Base-by-base conservation (phyloP, 2,113 vertebrate species). In the Callipepla californica region DNA sequence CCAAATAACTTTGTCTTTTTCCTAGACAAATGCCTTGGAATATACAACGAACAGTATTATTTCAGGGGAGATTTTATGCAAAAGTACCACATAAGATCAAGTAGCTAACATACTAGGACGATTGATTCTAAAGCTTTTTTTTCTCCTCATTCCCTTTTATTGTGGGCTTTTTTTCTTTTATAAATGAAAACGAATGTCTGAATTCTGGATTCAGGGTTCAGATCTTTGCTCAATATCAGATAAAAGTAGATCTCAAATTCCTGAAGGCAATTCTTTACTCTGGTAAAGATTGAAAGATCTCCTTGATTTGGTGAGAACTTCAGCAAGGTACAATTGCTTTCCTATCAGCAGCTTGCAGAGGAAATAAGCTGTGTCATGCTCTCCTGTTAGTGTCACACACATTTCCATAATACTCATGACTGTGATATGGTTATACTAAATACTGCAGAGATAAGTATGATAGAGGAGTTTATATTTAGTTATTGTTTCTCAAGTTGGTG, bases 371-470 rank as follows among this genome's bases (percentile, higher is more conserved):
- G 20, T 59, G 14, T 78, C 36, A 17, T n/a, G 23, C 20, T 89
- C 82, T 79, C 40, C 9, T 81, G 32, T n/a, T 62, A 73, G 25
- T 62, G 15, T 40, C 82, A 76, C 21, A 45, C 30, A 87, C 84
- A 40, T 76, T 85, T 76, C 3, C 26, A 25, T 19, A 15, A 26
- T 17, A 8, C 20, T 61, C 25, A 34, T 57, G 28, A 25, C 16
- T 61, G 22, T 21, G 78, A 78, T 67, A 86, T 75, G 61, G 44
- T 51, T 65, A 89, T 79, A 92, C 65, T 65, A 86, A 90, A 85
- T 85, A 73, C n/a, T 84, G 11, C 36, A 44, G 34, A 87, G 7
- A 1, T 65, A 17, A 57, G 51, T 47, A 58, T 25, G 74, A 65
- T 9, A 65, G 7, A 80, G 11, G 34, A 67, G 11, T 48, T 44